These are phyloP conservation scores for Drosophila pseudoananassae DNA, from an alignment of 1,140 invertebrate species.

Conservation along the genomic window DNA sequence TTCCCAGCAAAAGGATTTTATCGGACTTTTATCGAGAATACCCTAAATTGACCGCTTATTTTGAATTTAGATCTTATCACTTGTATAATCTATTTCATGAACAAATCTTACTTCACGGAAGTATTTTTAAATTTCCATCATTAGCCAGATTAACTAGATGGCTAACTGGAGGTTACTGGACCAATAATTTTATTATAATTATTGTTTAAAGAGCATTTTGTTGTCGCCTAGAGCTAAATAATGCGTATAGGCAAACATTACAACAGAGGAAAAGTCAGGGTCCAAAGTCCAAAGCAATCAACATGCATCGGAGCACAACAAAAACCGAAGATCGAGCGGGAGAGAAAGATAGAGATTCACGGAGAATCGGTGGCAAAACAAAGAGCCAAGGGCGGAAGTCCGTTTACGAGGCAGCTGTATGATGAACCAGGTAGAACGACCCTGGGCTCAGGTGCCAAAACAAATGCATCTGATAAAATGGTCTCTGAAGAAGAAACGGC, in stretches of 20 bases:
- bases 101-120: no score
- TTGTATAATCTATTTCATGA: background rate
- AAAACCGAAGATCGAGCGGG: slow-evolving; percentile 6
- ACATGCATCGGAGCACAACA: slow-evolving; percentile 36
- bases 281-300: slow-evolving; percentile 57
- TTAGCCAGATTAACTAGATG: background rate
- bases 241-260: slow-evolving; percentile 27
- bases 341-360: background rate
- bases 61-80: slow-evolving; percentile 1
- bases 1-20: background rate
- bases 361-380: slow-evolving; percentile 16
- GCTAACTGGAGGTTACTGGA: background rate
- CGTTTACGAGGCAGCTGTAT: slow-evolving; percentile 15
- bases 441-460: slow-evolving; percentile 15
- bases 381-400: slow-evolving; percentile 31
- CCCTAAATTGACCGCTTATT: background rate
- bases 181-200: background rate
- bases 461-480: slow-evolving; percentile 19
- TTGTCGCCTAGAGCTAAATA: background rate
- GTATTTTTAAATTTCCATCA: background rate
- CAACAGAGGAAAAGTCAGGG: slow-evolving; percentile 33
- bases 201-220: slow-evolving; percentile 2
- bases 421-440: slow-evolving; percentile 31
- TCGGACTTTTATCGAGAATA: background rate
- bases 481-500: slow-evolving; percentile 36